Conservation (phyloP, 2,888 invertebrate species). For the Melieria crassipennis region DNA sequence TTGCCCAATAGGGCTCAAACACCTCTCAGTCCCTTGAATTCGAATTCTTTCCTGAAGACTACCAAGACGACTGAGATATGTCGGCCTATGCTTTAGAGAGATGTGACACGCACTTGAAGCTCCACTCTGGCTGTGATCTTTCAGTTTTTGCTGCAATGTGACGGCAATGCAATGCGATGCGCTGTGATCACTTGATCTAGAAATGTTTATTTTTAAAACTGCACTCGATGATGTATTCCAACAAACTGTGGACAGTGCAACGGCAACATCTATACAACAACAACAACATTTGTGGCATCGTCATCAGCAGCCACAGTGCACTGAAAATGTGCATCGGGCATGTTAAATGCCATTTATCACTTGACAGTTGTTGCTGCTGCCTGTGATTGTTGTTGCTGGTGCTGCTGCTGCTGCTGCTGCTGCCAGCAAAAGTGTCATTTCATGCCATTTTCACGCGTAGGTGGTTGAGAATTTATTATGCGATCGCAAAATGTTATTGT, state of each 20-base stretch:
- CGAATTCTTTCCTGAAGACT: too few relatives aligned
- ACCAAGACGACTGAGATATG: too few relatives aligned
- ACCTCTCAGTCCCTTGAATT: too few relatives aligned
- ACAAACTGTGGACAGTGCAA: background rate
- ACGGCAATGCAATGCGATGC: too few relatives aligned
- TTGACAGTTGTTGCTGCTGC: slow-evolving; percentile 54
- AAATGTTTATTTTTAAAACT: too few relatives aligned
- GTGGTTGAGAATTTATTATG: slow-evolving; percentile 29
- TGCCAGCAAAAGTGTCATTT: slow-evolving; percentile 26
- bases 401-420: slow-evolving; percentile 18
- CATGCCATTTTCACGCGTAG: slow-evolving; percentile 24
- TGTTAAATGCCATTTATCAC: slow-evolving; percentile 64
- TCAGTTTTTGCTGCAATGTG: too few relatives aligned
- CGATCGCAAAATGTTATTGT: background rate
- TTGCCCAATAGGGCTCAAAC: too few relatives aligned
- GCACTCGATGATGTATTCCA: background rate
- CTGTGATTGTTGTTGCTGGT: slow-evolving; percentile 10
- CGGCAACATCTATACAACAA: background rate
- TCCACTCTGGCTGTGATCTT: too few relatives aligned
- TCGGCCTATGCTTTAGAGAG: too few relatives aligned
- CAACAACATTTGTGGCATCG: background rate
- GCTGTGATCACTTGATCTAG: too few relatives aligned
- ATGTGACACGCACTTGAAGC: too few relatives aligned
- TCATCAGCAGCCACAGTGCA: background rate
- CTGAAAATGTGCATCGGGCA: slow-evolving; percentile 45